These are phyloP conservation scores for Alexandromys fortis DNA, from an alignment of 2,113 vertebrate species.

Conservation along the genomic window DNA sequence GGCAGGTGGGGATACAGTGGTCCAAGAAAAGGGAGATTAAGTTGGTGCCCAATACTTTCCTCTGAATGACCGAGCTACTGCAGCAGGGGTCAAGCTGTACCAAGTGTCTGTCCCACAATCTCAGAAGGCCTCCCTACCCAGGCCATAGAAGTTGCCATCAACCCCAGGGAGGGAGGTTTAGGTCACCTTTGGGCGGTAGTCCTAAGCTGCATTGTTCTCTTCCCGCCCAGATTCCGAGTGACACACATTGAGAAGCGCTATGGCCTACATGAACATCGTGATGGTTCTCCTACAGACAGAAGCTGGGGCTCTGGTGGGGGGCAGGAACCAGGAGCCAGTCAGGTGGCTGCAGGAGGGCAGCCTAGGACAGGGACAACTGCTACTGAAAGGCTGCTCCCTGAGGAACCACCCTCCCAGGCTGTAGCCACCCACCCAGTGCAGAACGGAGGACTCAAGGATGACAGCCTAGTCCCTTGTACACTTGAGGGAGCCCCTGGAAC, in stretches of 20 bases:
- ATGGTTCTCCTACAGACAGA: conserved; percentile 80
- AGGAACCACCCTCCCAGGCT: conserved; percentile 77
- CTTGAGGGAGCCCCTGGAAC: conserved; percentile 63
- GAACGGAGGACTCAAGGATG: conserved; percentile 77
- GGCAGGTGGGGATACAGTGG: conserved; percentile 88
- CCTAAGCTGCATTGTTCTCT: conserved; percentile 44
- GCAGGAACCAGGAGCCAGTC: conserved; percentile 71
- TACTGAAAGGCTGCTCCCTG: conserved; percentile 72
- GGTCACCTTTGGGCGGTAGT: neutral
- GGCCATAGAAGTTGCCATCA: conserved; percentile 13
- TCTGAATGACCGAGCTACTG: neutral
- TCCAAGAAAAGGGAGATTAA: conserved; percentile 17
- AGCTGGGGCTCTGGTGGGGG: conserved; percentile 79
- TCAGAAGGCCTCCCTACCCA: neutral
- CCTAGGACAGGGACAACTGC: conserved; percentile 74
- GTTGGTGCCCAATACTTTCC: neutral
- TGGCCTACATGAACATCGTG: conserved; percentile 84
- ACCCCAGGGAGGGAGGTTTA: conserved; percentile 10
- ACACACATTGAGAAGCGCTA: conserved; percentile 93
- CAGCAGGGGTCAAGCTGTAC: neutral
- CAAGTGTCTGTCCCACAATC: neutral
- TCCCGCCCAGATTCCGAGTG: conserved; percentile 90
- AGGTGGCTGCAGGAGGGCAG: conserved; percentile 67
- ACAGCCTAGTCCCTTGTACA: conserved; percentile 19
- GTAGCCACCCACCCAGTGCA: conserved; percentile 70